A percentile compares a stretch with the other conserved stretches of the same genome.
Evolutionary conservation across 1,140 invertebrate genomes (phyloP).

Genomic region (Diabrotica virgifera): DNA sequence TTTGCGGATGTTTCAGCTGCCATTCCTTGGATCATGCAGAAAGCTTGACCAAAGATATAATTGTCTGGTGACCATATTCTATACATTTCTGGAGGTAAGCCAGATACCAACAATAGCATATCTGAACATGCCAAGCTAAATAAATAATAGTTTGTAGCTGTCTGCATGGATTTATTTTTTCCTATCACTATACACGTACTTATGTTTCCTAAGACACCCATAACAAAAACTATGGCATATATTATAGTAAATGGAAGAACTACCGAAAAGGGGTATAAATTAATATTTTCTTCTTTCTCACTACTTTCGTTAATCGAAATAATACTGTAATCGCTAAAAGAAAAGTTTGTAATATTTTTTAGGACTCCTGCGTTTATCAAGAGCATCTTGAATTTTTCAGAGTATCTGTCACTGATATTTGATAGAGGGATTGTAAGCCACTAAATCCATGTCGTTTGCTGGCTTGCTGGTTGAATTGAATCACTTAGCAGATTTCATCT

Average conservation of each 20-base stretch:
- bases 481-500: too few species aligned
- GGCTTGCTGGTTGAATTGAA: too few species aligned
- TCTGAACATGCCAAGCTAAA: constrained; percentile 88
- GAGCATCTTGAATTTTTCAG: background rate
- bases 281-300: background rate
- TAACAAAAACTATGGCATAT: constrained; percentile 73
- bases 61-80: constrained; percentile 70
- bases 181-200: constrained; percentile 83
- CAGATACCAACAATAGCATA: constrained; percentile 73
- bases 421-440: too few species aligned
- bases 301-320: background rate
- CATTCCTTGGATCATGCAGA: constrained; percentile 70
- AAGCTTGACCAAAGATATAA: constrained; percentile 69
- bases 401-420: too few species aligned
- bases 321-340: background rate
- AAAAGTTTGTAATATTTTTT: background rate
- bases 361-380: background rate
- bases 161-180: constrained; percentile 78
- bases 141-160: constrained; percentile 80
- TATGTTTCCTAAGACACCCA: constrained; percentile 81
- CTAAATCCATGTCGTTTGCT: too few species aligned
- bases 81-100: constrained; percentile 76
- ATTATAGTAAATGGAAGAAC: constrained; percentile 65
- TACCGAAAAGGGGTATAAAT: constrained; percentile 31
- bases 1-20: constrained; percentile 74